Conservation (phyloP, 2,113 vertebrate genomes). For the Pelecanoides urinatrix region DNA sequence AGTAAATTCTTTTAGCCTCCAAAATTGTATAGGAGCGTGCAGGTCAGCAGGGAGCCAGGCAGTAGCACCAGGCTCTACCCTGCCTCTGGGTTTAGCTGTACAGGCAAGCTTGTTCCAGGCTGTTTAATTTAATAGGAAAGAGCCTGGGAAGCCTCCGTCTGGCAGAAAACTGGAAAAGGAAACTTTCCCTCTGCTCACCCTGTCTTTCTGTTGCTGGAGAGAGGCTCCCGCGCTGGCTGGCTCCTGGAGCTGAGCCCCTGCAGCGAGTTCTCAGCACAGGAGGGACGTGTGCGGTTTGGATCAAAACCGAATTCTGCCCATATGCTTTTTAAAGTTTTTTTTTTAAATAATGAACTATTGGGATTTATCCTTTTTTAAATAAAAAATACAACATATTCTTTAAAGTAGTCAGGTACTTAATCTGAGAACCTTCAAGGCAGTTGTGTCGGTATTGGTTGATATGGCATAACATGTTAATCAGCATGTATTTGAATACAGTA, state of each 20-base stretch:
- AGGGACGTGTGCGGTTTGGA: rapidly evolving
- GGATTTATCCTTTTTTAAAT: background rate
- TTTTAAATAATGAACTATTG: background rate
- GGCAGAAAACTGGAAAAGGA: background rate
- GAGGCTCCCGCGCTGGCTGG: rapidly evolving
- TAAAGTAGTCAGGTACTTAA: background rate
- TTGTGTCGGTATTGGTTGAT: background rate
- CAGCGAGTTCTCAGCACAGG: background rate
- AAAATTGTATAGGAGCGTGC: background rate
- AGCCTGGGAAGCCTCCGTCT: background rate
- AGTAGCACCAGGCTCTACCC: background rate
- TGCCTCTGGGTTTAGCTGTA: background rate
- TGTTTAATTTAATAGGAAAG: background rate
- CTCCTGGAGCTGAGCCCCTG: background rate
- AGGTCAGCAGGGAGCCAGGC: background rate
- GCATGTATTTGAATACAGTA: too few species aligned
- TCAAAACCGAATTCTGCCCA: background rate
- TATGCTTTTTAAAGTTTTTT: background rate
- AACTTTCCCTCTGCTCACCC: background rate
- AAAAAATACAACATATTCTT: background rate
- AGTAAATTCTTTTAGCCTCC: background rate
- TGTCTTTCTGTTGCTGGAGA: background rate
- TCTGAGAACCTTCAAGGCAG: background rate
- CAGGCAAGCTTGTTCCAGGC: background rate
- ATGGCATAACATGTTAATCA: too few species aligned